Conservation (phyloP, 2,797 vertebrate species). For the Rhynchotus rufescens region DNA sequence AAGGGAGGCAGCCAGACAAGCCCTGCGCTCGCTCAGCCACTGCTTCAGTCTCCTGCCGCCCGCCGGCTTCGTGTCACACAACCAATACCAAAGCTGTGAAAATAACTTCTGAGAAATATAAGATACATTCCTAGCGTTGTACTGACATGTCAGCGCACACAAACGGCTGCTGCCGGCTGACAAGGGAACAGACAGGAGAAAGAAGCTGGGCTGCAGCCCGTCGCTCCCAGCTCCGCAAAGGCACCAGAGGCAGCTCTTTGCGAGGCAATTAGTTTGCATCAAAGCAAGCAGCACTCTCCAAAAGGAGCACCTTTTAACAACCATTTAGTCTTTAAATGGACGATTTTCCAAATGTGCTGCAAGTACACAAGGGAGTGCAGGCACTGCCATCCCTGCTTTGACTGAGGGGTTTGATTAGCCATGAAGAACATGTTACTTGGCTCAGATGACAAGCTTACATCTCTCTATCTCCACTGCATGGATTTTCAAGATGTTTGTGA, state of each 20-base stretch:
- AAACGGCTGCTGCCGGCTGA: not conserved
- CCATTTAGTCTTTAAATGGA: not conserved
- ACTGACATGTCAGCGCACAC: fast-evolving
- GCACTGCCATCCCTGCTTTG: not conserved
- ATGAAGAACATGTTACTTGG: slow-evolving; percentile 1
- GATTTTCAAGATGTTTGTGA: slow-evolving; percentile 26
- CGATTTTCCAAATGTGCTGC: not conserved
- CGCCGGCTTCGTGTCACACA: not conserved
- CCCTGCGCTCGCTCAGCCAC: not conserved
- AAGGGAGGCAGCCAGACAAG: not conserved
- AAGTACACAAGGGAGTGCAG: slow-evolving; percentile 3
- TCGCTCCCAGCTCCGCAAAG: not conserved
- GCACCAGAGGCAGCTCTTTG: not conserved
- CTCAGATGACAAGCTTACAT: slow-evolving; percentile 14
- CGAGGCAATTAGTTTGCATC: not conserved
- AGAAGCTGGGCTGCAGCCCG: not conserved
- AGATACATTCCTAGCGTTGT: not conserved
- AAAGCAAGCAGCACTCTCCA: not conserved
- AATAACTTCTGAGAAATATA: not conserved
- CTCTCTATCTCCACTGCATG: not conserved
- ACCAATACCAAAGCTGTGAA: not conserved
- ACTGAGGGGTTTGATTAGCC: slow-evolving; percentile 40
- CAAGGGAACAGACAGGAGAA: not conserved
- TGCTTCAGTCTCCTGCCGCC: not conserved
- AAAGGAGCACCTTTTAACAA: not conserved